Evolutionary conservation across 2,888 invertebrate species (phyloP).

Genomic region (Melipona beecheii): DNA sequence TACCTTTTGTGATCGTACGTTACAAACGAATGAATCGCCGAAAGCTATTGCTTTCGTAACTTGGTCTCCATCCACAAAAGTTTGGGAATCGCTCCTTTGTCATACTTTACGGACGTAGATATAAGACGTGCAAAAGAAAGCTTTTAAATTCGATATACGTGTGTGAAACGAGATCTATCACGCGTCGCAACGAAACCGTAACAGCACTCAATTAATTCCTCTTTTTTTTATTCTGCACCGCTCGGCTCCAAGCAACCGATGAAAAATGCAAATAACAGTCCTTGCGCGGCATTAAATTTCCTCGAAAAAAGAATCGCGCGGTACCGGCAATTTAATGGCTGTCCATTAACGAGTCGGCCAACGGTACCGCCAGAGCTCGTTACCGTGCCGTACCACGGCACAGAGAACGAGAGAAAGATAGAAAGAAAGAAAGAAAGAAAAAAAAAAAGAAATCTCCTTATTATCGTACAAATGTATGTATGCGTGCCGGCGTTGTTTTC

Average conservation of each 20-base stretch:
- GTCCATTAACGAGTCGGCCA: slow-evolving; percentile 40
- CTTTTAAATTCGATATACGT: too few relatives aligned
- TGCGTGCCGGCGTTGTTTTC: slow-evolving; percentile 58
- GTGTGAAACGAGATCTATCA: neutral
- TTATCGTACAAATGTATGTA: slow-evolving; percentile 38
- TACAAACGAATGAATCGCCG: too few relatives aligned
- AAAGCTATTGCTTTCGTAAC: too few relatives aligned
- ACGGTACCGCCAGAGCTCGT: slow-evolving; percentile 26
- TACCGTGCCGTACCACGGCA: slow-evolving; percentile 14
- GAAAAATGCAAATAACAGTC: neutral
- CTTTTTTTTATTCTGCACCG: too few relatives aligned
- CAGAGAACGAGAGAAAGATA: too few relatives aligned
- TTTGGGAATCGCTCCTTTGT: too few relatives aligned
- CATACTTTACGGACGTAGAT: too few relatives aligned
- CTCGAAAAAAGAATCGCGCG: neutral
- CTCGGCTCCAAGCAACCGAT: neutral
- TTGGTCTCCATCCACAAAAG: too few relatives aligned
- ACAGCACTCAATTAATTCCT: neutral
- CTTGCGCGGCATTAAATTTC: slow-evolving; percentile 39
- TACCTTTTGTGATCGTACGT: too few relatives aligned
- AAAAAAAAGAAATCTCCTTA: slow-evolving; percentile 27
- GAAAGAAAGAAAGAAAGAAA: neutral
- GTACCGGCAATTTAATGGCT: slow-evolving; percentile 31
- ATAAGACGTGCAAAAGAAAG: too few relatives aligned
- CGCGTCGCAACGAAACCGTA: neutral